These are phyloP conservation scores for Caerostris darwini DNA, from an alignment of 1,140 invertebrate genomes.

Conservation along the genomic window DNA sequence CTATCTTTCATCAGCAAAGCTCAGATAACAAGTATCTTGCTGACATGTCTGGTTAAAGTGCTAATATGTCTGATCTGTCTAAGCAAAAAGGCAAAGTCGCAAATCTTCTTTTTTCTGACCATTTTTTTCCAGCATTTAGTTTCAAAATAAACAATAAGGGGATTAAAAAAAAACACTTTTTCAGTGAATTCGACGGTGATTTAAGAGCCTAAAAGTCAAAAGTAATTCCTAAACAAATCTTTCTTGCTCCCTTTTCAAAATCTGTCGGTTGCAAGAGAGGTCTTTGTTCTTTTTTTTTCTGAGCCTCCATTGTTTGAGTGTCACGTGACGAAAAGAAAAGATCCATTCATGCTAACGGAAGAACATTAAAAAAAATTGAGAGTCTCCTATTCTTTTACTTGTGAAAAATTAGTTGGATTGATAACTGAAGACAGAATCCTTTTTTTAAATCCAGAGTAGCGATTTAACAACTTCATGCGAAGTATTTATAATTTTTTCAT, in stretches of 20 bases:
- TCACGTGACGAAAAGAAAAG: not conserved
- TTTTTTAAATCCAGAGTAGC: no score
- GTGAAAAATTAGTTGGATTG: not conserved
- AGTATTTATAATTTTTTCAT: no score
- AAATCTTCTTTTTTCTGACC: not conserved
- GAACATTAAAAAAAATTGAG: not conserved
- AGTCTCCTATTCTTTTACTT: not conserved
- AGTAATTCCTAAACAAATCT: not conserved
- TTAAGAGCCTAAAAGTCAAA: not conserved
- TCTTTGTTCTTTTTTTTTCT: not conserved
- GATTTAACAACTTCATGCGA: no score
- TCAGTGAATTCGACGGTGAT: not conserved
- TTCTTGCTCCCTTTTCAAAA: not conserved
- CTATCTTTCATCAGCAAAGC: no score
- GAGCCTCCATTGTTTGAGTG: not conserved
- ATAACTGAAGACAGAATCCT: not conserved
- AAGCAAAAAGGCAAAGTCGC: not conserved
- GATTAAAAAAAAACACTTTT: not conserved
- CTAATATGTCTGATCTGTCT: not conserved
- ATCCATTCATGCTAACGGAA: not conserved
- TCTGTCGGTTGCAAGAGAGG: not conserved
- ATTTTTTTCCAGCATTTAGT: not conserved
- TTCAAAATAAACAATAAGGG: not conserved
- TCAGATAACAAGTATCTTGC: no score
- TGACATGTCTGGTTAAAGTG: no score